Conservation (phyloP, 2,888 invertebrate species). For the Caenorhabditis sp. region DNA sequence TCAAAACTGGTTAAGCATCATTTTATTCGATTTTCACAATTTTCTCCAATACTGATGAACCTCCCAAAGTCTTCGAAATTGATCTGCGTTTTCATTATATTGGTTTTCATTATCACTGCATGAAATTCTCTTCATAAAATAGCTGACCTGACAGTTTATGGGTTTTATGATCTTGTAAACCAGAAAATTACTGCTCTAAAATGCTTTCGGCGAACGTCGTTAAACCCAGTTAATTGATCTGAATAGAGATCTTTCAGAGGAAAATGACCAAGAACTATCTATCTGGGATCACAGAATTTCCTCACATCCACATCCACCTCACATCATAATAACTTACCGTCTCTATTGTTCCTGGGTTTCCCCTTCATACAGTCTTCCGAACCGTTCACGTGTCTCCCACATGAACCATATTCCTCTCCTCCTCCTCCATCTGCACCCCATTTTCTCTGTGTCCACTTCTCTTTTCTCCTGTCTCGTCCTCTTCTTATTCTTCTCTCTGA, state of each 20-base stretch:
- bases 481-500: conserved; percentile 28
- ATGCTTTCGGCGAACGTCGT: not conserved
- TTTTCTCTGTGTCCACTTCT: conserved; percentile 39
- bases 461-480: conserved; percentile 22
- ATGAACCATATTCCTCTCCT: conserved; percentile 11
- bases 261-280: too few species aligned
- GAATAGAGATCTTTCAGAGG: not conserved
- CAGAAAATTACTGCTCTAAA: not conserved
- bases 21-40: too few species aligned
- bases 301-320: too few species aligned
- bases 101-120: too few species aligned
- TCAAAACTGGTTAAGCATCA: too few species aligned
- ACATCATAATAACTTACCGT: not conserved
- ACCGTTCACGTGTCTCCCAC: conserved; percentile 33
- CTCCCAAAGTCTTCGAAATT: too few species aligned
- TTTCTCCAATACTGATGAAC: too few species aligned
- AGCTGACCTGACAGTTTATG: conserved; percentile 13
- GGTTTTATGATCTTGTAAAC: conserved; percentile 3
- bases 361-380: not conserved
- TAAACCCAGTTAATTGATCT: not conserved
- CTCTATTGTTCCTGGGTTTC: not conserved
- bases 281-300: too few species aligned
- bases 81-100: too few species aligned
- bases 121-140: not conserved
- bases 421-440: conserved; percentile 18